These are phyloP conservation scores for Corynorhinus townsendii DNA, from an alignment of 2,113 vertebrate species.

Conservation along the genomic window DNA sequence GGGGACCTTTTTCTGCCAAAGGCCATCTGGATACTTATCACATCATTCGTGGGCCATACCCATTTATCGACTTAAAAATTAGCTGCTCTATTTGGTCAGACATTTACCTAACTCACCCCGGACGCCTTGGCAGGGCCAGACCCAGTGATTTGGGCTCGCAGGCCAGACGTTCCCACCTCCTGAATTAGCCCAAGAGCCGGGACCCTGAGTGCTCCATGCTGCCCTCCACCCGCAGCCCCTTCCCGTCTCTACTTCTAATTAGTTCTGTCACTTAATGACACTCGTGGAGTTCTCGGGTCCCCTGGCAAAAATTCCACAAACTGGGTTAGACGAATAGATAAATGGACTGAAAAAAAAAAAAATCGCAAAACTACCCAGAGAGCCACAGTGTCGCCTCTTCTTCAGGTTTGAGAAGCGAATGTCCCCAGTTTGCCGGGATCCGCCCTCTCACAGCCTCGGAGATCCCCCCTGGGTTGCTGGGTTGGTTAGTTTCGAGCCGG, in stretches of 20 bases:
- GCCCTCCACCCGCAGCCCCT: neutral
- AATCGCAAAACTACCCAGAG: neutral
- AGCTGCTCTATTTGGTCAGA: no score
- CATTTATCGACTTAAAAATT: no score
- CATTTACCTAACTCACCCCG: no score
- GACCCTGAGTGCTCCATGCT: neutral
- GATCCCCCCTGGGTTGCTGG: neutral
- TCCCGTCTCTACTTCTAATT: neutral
- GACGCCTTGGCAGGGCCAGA: no score
- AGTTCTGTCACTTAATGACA: conserved; percentile 15
- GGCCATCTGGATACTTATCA: no score
- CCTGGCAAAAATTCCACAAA: conserved; percentile 10
- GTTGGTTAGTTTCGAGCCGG: neutral
- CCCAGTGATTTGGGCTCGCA: no score
- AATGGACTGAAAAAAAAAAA: neutral
- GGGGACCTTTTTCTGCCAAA: no score
- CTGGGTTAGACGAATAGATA: conserved; percentile 26
- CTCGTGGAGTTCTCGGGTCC: conserved; percentile 27
- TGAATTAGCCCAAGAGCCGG: neutral
- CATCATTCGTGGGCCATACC: no score
- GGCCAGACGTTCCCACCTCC: no score
- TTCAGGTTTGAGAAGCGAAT: neutral
- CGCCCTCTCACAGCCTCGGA: neutral
- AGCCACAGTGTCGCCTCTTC: neutral
- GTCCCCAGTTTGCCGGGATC: neutral